Evolutionary conservation across 2,888 invertebrate genomes (phyloP), one percentile per base, ranked within the genome.

Genomic region (Tachina lurida): DNA sequence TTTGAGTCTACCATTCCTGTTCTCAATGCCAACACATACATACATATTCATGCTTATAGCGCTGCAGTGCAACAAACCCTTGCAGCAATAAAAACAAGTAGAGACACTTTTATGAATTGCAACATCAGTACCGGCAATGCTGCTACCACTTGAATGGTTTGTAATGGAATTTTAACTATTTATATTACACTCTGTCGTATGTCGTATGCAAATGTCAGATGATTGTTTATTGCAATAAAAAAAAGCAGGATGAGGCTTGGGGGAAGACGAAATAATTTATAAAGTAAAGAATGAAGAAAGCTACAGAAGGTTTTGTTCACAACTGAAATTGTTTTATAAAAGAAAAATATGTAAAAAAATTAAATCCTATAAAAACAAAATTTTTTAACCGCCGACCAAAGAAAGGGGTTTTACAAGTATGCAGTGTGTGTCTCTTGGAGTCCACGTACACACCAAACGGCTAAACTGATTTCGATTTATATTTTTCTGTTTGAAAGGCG

Each of bases 91-190:
- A 52, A 17, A 19, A 22, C 22, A 47, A 54, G 43, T 15, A 10
- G 39, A 41, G 39, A 13, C 17, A 52, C 8, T 22, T 41, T 13
- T 49, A 67, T 74, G 58, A 58, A 74, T 80, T 74, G 47, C 76
- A 73, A 19, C 13, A 67, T 19, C 39, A 43, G 9, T 19, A 13
- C 43, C 45, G 43, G 43, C 60, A 19, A 31, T 49, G 19, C 43
- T 22, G 49, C 22, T 17, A 73, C 49, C 39, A 67, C 60, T 49
- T 31, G 54, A 47, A 47, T 78, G 45, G 63, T 65, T 63, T 70
- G 63, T 75, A 82, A 82, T 78, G 75, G 85, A 82, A 85, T 78
- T 82, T 85, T 82, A 82, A 78, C 82, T 65, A 85, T 85, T 85
- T 82, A 83, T 83, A 71, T 77, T 65, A 65, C 65, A 75, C 73